Percentiles rank a stretch among this genome's conserved stretches.
phyloP scores from a whole-genome alignment of 2,113 vertebrate genomes.

The Oenanthe melanoleuca region DNA sequence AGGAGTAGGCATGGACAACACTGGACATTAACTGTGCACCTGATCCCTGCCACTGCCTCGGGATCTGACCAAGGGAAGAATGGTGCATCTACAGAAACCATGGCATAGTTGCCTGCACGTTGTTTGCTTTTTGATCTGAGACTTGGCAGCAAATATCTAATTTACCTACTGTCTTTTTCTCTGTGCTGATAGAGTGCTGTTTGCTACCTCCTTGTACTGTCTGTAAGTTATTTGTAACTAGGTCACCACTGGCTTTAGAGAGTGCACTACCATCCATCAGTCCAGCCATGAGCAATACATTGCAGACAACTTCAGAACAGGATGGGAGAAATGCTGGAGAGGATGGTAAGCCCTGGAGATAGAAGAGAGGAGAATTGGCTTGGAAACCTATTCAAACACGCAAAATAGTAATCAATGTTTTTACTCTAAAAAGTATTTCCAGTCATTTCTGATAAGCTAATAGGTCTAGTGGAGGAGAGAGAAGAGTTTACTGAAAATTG shows the following conservation, averaged over 20 bases:
- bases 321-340: neutral
- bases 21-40: neutral
- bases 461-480: neutral
- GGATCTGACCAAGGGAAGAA: neutral
- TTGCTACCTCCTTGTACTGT: neutral
- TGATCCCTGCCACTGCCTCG: neutral
- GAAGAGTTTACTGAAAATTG: neutral
- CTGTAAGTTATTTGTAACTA: neutral
- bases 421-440: neutral
- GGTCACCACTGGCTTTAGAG: neutral
- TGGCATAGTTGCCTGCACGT: rapidly evolving
- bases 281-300: neutral
- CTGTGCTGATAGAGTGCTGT: neutral
- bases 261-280: neutral
- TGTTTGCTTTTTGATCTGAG: neutral
- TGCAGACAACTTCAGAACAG: neutral
- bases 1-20: neutral
- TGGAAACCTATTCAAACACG: neutral
- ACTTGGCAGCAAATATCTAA: neutral
- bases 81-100: neutral
- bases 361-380: neutral
- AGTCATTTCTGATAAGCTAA: neutral
- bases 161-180: neutral
- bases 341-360: neutral
- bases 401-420: neutral